Base-by-base conservation (phyloP, 1,140 invertebrate species). In the Ceratina calcarata region DNA sequence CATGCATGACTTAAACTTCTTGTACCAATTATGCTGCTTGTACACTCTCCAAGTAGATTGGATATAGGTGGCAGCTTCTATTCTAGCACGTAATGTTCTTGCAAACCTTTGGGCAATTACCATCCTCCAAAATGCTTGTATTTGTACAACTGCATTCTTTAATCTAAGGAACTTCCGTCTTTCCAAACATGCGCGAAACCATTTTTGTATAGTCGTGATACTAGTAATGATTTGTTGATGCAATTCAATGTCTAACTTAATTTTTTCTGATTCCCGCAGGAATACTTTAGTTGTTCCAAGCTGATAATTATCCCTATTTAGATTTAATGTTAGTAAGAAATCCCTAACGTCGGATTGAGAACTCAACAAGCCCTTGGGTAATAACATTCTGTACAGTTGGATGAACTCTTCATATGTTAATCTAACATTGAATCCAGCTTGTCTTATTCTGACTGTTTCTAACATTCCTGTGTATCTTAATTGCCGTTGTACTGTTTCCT, bases 351-450 rank as follows among this genome's bases (percentile, higher is more conserved):
- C 97, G 55, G 93, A 93, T 87, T 97, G 96, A 1, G 96, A 96
- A 90, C 96, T 96, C 0, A 97, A 90, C 57, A 97, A 90, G 24
- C 97, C 98, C 88, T 97, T 97, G 0, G 97, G 97, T 77, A 99
- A 91, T 68, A 99, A 92, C 91, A 99, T 99, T 86, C 98, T 94
- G 89, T 98, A 98, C 18, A 98, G 92, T 87, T 98, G 97, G 79
- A 98, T 97, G 91, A 99, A 99, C 92, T 99, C 98, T 85, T 98
- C 97, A 91, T 98, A 99, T 0, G 97, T 96, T 16, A 99, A 94
- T 51, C 98, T 94, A 61, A 99, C 98, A 90, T 98, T 98, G 93
- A 99, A 99, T 2, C 98, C 98, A 12, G 98, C 98, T 90, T 98
- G 98, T 66, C 98, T 93, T 69, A 99, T 99, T 87, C 98, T 93